phyloP scores from a whole-genome alignment of 2,888 invertebrate species.

The Dynastes maya region DNA sequence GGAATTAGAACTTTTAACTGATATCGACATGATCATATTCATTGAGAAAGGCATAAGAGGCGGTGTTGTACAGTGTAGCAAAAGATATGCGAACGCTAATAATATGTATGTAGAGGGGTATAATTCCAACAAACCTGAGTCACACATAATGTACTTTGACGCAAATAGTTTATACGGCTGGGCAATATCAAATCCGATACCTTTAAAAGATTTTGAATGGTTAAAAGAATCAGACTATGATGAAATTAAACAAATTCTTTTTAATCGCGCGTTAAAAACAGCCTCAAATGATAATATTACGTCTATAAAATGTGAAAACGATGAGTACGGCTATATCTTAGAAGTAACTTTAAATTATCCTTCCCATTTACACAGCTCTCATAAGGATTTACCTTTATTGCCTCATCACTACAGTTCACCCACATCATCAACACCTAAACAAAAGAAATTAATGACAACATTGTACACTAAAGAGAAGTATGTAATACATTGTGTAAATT shows the following conservation, averaged over 20 bases:
- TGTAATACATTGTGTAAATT: slow-evolving; percentile 20
- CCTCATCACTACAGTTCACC: neutral
- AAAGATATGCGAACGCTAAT: slow-evolving; percentile 62
- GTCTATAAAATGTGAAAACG: neutral
- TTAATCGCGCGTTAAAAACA: neutral
- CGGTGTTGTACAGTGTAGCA: slow-evolving; percentile 57
- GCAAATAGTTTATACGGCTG: slow-evolving; percentile 54
- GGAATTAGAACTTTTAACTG: slow-evolving; percentile 62
- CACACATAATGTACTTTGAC: slow-evolving; percentile 53
- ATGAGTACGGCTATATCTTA: slow-evolving; percentile 19
- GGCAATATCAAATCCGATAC: slow-evolving; percentile 52
- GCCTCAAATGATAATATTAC: neutral
- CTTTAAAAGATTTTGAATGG: neutral
- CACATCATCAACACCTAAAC: neutral
- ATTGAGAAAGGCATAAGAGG: slow-evolving; percentile 54
- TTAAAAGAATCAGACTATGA: neutral
- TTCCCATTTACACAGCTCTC: neutral
- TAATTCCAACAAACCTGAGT: slow-evolving; percentile 55
- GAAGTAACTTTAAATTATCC: slow-evolving; percentile 29
- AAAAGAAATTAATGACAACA: slow-evolving; percentile 42
- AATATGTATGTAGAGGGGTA: slow-evolving; percentile 64
- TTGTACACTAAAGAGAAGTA: slow-evolving; percentile 31
- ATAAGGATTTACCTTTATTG: slow-evolving; percentile 19
- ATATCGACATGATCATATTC: slow-evolving; percentile 64
- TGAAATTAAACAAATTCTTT: neutral